Percentiles rank a stretch among this genome's conserved stretches.
phyloP scores from a whole-genome alignment of 2,797 vertebrate species.

The Liasis olivaceus region DNA sequence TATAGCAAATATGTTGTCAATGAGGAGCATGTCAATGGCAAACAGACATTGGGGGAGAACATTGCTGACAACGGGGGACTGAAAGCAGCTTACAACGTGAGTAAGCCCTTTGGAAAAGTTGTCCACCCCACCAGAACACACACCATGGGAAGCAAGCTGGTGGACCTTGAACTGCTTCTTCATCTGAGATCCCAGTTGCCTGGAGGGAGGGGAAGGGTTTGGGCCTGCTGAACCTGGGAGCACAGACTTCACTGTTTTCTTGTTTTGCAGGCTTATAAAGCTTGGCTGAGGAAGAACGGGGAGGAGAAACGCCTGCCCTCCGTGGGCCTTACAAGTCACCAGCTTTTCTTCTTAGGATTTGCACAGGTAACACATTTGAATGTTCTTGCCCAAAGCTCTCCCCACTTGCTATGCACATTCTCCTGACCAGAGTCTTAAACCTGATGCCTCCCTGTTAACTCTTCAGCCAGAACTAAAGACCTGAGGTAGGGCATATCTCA shows the following conservation, averaged over 20 bases:
- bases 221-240: not conserved
- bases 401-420: not conserved
- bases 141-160: not conserved
- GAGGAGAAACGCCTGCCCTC: slow-evolving; percentile 90
- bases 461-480: not conserved
- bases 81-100: slow-evolving; percentile 93
- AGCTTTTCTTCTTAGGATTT: slow-evolving; percentile 97
- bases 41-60: slow-evolving; percentile 95
- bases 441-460: not conserved
- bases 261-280: slow-evolving; percentile 84
- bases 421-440: not conserved
- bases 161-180: too few species aligned
- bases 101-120: slow-evolving; percentile 17
- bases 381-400: not conserved
- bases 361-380: slow-evolving; percentile 82
- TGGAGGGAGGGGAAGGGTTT: not conserved
- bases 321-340: slow-evolving; percentile 90
- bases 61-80: slow-evolving; percentile 95
- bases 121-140: not conserved
- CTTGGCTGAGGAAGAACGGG: slow-evolving; percentile 86
- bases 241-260: not conserved
- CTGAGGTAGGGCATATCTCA: too few species aligned
- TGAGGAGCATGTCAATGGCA: slow-evolving; percentile 89
- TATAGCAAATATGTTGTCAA: slow-evolving; percentile 88
- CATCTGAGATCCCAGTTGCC: not conserved